Conservation (phyloP, 1,140 invertebrate species). For the Popillia japonica region DNA sequence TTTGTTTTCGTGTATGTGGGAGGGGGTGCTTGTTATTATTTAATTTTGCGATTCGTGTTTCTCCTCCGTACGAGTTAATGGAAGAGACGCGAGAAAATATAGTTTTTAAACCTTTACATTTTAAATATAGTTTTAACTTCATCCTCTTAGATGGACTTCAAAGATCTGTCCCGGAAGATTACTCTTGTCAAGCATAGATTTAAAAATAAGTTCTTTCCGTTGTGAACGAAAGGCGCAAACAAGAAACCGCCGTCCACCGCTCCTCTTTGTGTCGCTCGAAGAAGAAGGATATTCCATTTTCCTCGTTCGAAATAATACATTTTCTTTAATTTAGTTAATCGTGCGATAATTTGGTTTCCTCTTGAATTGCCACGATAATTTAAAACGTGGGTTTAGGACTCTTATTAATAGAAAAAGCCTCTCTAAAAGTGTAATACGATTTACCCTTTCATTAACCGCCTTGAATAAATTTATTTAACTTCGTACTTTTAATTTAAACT, state of each 20-base stretch:
- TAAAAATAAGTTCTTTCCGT: neutral
- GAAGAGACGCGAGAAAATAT: too few species aligned
- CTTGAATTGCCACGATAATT: too few species aligned
- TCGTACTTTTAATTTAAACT: neutral
- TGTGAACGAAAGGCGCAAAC: too few species aligned
- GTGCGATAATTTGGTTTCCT: neutral
- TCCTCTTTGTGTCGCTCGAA: neutral
- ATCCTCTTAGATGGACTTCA: neutral
- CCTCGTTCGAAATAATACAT: neutral
- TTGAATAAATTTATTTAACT: neutral
- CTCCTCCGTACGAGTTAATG: too few species aligned
- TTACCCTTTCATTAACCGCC: neutral
- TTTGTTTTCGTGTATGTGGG: too few species aligned
- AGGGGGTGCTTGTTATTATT: too few species aligned
- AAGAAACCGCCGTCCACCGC: neutral
- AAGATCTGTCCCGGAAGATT: neutral
- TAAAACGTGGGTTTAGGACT: too few species aligned
- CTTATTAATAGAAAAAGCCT: too few species aligned
- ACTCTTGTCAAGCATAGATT: neutral
- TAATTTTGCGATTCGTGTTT: too few species aligned
- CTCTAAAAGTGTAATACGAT: neutral
- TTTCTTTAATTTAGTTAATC: constrained; percentile 7
- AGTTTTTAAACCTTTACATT: neutral
- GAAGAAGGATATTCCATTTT: neutral
- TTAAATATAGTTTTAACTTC: neutral